Conservation (phyloP, 2,797 vertebrate species). For the Microchirus variegatus region DNA sequence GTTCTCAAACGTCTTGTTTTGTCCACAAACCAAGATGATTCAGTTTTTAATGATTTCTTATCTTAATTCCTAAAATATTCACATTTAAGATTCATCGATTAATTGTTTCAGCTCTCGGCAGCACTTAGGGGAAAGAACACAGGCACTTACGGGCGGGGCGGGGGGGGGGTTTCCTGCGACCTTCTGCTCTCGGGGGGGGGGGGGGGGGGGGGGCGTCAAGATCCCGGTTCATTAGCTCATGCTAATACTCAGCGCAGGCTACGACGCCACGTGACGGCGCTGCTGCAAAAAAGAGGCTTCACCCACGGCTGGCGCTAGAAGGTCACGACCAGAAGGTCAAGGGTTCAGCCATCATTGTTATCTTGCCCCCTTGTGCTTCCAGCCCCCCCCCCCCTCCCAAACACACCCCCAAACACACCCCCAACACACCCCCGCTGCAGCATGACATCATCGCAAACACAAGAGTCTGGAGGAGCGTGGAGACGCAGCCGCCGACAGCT, state of each 20-base stretch:
- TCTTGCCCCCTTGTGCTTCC: constrained; percentile 30
- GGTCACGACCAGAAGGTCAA: constrained; percentile 69
- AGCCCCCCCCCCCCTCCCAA: constrained; percentile 25
- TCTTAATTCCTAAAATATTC: no score
- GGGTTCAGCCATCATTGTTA: constrained; percentile 76
- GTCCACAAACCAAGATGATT: no score
- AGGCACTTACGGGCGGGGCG: constrained; percentile 37
- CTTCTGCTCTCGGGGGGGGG: constrained; percentile 30
- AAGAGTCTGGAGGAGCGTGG: constrained; percentile 38
- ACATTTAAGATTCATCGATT: no score
- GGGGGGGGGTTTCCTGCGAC: constrained; percentile 41
- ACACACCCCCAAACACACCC: constrained; percentile 51
- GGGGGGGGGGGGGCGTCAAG: constrained; percentile 23
- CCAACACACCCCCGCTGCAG: constrained; percentile 43
- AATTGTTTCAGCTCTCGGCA: no score
- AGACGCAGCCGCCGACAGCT: constrained; percentile 52
- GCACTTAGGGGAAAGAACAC: constrained; percentile 26
- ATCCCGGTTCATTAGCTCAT: constrained; percentile 49
- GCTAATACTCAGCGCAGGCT: constrained; percentile 54
- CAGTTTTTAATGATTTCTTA: no score
- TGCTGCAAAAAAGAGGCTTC: constrained; percentile 41
- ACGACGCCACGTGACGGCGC: constrained; percentile 40
- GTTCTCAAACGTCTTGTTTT: no score
- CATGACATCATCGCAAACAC: constrained; percentile 62
- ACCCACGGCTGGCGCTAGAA: constrained; percentile 35